Percentiles rank a stretch among this genome's conserved stretches.
These are phyloP conservation scores for Heterotis niloticus DNA, from an alignment of 2,113 vertebrate species.

Conservation along the genomic window DNA sequence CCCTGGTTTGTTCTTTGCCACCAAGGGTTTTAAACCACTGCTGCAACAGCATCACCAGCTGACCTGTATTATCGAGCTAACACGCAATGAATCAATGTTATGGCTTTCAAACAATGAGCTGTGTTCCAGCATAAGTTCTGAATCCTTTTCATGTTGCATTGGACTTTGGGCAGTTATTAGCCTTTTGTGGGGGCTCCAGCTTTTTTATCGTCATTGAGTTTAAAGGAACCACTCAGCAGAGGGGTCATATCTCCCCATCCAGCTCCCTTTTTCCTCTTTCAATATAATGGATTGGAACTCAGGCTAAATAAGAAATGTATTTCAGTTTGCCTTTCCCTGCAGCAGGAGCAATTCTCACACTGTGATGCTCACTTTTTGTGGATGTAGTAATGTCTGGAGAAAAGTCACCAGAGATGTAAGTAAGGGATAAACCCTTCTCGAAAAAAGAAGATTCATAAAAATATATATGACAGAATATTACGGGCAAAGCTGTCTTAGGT, in stretches of 20 bases:
- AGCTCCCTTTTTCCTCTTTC: neutral
- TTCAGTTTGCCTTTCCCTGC: neutral
- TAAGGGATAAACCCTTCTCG: neutral
- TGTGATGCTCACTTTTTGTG: neutral
- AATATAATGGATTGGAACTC: neutral
- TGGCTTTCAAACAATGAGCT: neutral
- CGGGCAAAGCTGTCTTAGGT: neutral
- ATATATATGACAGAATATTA: neutral
- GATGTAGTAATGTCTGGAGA: too few species aligned
- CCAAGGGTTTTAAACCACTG: neutral
- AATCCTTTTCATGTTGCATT: neutral
- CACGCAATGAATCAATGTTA: constrained; percentile 3
- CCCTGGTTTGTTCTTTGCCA: neutral
- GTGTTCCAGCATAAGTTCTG: neutral
- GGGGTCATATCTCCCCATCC: neutral
- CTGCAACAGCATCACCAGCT: neutral
- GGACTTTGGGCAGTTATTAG: neutral
- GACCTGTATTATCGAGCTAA: neutral
- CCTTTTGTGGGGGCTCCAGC: neutral
- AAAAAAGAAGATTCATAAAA: neutral
- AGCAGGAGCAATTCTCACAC: neutral
- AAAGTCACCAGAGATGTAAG: neutral
- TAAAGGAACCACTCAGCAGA: neutral
- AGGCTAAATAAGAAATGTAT: neutral
- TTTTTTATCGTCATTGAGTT: neutral